These are phyloP conservation scores for Meloidogyne hapla DNA, from an alignment of 1,140 invertebrate species.

Conservation along the genomic window DNA sequence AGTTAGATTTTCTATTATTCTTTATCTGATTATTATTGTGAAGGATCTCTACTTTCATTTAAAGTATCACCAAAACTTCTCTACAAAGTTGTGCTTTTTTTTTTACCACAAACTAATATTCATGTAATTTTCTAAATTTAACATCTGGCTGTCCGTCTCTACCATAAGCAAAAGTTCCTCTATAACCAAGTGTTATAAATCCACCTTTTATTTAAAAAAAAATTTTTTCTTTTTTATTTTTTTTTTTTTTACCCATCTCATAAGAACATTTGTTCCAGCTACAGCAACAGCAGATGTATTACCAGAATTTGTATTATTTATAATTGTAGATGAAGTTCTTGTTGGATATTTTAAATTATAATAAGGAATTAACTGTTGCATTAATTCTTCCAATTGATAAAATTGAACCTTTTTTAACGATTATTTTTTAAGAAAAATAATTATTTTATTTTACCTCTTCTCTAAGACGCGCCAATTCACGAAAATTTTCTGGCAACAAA, in stretches of 20 bases:
- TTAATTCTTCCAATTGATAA: slow-evolving; percentile 72
- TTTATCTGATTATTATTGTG: too few species aligned
- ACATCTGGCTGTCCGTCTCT: slow-evolving; percentile 94
- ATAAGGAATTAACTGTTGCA: slow-evolving; percentile 59
- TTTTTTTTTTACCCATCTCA: slow-evolving; percentile 40
- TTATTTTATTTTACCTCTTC: slow-evolving; percentile 76
- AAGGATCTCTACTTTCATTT: slow-evolving; percentile 96
- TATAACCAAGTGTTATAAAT: slow-evolving; percentile 89
- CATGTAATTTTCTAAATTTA: slow-evolving; percentile 94
- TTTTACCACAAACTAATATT: slow-evolving; percentile 89
- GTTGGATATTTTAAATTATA: slow-evolving; percentile 51
- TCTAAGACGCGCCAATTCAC: slow-evolving; percentile 83
- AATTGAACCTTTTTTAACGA: slow-evolving; percentile 65
- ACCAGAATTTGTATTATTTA: slow-evolving; percentile 26
- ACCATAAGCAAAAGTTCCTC: slow-evolving; percentile 99
- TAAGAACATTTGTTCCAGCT: slow-evolving; percentile 32
- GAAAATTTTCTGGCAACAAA: slow-evolving; percentile 88
- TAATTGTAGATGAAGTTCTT: slow-evolving; percentile 30
- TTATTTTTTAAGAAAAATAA: neutral
- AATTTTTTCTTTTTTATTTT: neutral
- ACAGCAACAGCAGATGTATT: slow-evolving; percentile 11
- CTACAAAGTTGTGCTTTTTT: slow-evolving; percentile 70
- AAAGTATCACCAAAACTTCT: slow-evolving; percentile 82
- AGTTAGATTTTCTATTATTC: too few species aligned
- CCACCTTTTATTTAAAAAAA: slow-evolving; percentile 66